phyloP scores from a whole-genome alignment of 2,888 invertebrate species.

The Sylvicola fuscatus region DNA sequence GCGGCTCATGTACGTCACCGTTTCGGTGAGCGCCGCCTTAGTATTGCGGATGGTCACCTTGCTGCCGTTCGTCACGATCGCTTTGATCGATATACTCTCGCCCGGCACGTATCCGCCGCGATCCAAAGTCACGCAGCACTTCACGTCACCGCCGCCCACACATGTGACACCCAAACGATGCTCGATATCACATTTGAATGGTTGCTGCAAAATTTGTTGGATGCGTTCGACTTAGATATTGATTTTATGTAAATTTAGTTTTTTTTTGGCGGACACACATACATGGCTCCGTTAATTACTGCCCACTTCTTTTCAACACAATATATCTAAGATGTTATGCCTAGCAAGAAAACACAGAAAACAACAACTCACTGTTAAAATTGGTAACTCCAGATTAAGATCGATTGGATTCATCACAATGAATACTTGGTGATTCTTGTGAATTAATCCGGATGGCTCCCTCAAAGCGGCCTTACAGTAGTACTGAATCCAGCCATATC shows the following conservation, averaged over 20 bases:
- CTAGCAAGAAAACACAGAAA: background rate
- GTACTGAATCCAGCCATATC: slow-evolving; percentile 90
- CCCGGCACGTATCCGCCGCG: slow-evolving; percentile 90
- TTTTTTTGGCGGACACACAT: too few species aligned
- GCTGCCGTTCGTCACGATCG: slow-evolving; percentile 67
- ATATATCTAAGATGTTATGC: background rate
- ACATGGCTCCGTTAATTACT: too few species aligned
- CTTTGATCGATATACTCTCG: slow-evolving; percentile 73
- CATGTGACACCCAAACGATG: slow-evolving; percentile 78
- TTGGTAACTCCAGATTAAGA: slow-evolving; percentile 72
- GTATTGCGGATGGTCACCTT: slow-evolving; percentile 69
- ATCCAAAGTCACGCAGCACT: slow-evolving; percentile 69
- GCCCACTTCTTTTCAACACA: too few species aligned
- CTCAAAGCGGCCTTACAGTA: slow-evolving; percentile 77
- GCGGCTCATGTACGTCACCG: slow-evolving; percentile 72
- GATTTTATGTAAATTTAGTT: background rate
- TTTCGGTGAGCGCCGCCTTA: slow-evolving; percentile 69
- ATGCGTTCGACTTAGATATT: background rate
- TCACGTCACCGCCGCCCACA: slow-evolving; percentile 69
- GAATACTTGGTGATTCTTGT: slow-evolving; percentile 93
- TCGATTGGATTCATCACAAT: slow-evolving; percentile 93
- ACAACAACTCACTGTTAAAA: slow-evolving; percentile 51
- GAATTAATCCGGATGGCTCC: slow-evolving; percentile 67
- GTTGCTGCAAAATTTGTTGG: slow-evolving; percentile 36
- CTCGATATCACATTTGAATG: slow-evolving; percentile 77